These are phyloP conservation scores for Lerista edwardsae DNA, from an alignment of 2,797 vertebrate species.

Conservation along the genomic window DNA sequence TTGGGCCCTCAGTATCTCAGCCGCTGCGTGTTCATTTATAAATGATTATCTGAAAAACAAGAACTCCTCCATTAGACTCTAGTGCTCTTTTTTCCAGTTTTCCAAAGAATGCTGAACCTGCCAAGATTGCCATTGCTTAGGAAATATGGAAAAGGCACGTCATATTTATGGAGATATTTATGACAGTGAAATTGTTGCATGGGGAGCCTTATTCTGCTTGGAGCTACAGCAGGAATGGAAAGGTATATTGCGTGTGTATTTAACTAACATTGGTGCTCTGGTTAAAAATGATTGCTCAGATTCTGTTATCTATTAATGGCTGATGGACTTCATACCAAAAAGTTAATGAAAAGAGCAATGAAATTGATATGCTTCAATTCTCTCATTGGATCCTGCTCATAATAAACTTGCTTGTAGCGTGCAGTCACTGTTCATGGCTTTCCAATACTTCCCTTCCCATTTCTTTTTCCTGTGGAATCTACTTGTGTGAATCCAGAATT, in stretches of 20 bases:
- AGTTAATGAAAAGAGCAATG: conserved; percentile 10
- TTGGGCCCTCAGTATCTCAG: too few relatives aligned
- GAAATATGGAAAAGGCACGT: neutral
- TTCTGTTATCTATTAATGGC: neutral
- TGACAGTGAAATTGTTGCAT: neutral
- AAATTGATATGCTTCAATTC: neutral
- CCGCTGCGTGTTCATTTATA: neutral
- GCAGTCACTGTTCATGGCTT: conserved; percentile 32
- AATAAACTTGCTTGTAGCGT: rapidly evolving
- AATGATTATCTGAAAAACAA: neutral
- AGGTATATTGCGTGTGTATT: conserved; percentile 6
- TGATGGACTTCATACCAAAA: neutral
- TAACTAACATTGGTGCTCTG: neutral
- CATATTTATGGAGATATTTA: neutral
- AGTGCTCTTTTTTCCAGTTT: neutral
- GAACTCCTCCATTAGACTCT: neutral
- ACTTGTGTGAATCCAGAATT: conserved; percentile 22
- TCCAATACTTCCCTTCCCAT: neutral
- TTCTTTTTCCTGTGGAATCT: neutral
- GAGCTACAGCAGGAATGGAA: conserved; percentile 40
- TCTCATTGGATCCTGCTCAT: neutral
- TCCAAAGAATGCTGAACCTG: neutral
- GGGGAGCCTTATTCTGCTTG: conserved; percentile 15
- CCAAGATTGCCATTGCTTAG: neutral
- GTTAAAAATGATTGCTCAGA: conserved; percentile 9